phyloP scores from a whole-genome alignment of 53 echinoderm and acorn worm species.

The Stichopus horrens region DNA sequence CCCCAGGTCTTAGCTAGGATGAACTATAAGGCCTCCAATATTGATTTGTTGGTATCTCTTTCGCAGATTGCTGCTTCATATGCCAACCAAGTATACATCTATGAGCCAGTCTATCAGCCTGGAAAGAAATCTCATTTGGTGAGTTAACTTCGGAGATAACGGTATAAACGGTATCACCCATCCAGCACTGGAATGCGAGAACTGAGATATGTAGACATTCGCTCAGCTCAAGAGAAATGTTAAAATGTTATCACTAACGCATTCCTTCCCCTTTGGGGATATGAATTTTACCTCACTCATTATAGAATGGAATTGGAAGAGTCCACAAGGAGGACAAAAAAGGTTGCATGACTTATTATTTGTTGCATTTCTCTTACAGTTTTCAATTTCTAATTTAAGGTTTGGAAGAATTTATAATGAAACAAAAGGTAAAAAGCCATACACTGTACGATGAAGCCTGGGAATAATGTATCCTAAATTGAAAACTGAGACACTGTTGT shows the following conservation, averaged over 20 bases:
- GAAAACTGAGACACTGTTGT: too few relatives aligned
- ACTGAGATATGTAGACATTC: background rate
- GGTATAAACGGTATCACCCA: background rate
- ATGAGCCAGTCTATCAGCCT: constrained; percentile 76
- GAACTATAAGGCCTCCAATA: constrained; percentile 1
- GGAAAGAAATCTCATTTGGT: constrained; percentile 63
- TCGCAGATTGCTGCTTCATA: constrained; percentile 97
- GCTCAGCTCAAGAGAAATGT: background rate
- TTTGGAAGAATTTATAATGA: too few relatives aligned
- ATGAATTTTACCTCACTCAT: background rate
- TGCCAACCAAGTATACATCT: constrained; percentile 97
- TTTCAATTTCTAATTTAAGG: too few relatives aligned
- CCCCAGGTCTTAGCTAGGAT: background rate
- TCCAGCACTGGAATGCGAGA: background rate
- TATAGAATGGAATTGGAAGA: constrained; percentile 6
- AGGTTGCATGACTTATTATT: background rate
- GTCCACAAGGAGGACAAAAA: background rate
- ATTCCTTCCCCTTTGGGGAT: background rate
- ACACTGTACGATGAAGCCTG: too few relatives aligned
- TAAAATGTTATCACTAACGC: background rate
- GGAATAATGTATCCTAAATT: too few relatives aligned
- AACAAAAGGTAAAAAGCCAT: too few relatives aligned
- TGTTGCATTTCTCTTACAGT: too few relatives aligned
- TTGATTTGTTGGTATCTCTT: constrained; percentile 23
- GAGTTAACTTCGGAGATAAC: constrained; percentile 53